These are phyloP conservation scores for Myodes glareolus DNA, from an alignment of 2,113 vertebrate species.

Conservation along the genomic window DNA sequence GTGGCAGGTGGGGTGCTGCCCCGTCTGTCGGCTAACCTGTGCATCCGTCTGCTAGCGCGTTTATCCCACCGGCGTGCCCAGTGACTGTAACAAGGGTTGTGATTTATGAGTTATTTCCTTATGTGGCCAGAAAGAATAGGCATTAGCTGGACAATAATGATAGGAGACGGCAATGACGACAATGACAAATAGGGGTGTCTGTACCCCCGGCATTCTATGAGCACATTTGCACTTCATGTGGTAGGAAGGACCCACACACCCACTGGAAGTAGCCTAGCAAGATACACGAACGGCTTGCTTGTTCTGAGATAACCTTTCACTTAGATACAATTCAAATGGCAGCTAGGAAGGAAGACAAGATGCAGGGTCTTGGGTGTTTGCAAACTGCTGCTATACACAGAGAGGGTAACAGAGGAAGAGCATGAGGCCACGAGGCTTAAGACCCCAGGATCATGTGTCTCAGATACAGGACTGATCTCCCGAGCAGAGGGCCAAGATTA, in stretches of 20 bases:
- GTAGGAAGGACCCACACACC: neutral
- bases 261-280: no score
- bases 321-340: neutral
- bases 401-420: neutral
- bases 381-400: no score
- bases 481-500: neutral
- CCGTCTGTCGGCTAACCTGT: neutral
- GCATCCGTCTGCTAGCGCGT: neutral
- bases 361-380: neutral
- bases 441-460: no score
- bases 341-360: no score
- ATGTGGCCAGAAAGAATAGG: no score
- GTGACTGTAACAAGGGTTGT: neutral
- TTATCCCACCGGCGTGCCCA: neutral
- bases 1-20: rapidly evolving
- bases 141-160: neutral
- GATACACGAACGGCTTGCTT: neutral
- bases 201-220: neutral
- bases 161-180: neutral
- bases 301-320: neutral
- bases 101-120: neutral
- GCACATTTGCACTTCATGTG: neutral
- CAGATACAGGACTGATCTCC: neutral
- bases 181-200: neutral
- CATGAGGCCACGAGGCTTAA: neutral